These are phyloP conservation scores for Drosophila mayaguana DNA, from an alignment of 2,888 invertebrate genomes.

Conservation along the genomic window DNA sequence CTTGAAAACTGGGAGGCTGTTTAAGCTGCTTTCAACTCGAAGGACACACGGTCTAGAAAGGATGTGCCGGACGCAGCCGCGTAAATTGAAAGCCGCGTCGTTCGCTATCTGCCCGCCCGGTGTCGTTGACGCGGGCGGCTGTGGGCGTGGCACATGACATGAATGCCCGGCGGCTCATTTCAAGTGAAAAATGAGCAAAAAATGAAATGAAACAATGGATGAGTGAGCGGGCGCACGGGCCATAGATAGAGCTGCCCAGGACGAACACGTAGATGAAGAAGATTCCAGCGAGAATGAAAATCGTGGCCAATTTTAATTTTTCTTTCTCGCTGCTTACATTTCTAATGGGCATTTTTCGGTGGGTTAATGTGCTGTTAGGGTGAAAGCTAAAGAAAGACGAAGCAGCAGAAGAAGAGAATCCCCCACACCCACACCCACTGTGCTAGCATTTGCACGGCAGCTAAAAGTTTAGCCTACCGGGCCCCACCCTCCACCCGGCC, in stretches of 20 bases:
- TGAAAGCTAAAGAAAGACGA: constrained; percentile 54
- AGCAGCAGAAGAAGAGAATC: constrained; percentile 1
- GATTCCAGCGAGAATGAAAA: constrained; percentile 72
- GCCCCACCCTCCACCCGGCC: constrained; percentile 20
- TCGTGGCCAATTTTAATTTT: constrained; percentile 85
- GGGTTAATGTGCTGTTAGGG: constrained; percentile 81
- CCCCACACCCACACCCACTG: neutral
- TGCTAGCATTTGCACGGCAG: constrained; percentile 55
- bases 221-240: constrained; percentile 17
- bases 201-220: constrained; percentile 83
- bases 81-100: constrained; percentile 72
- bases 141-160: constrained; percentile 65
- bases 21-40: constrained; percentile 73
- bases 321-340: constrained; percentile 70
- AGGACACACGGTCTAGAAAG: constrained; percentile 71
- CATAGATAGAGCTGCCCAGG: constrained; percentile 10
- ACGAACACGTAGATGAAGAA: constrained; percentile 37
- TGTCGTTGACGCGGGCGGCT: constrained; percentile 42
- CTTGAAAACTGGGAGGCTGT: constrained; percentile 59
- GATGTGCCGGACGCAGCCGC: constrained; percentile 68
- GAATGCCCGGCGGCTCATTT: constrained; percentile 79
- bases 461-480: constrained; percentile 23
- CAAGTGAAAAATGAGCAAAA: constrained; percentile 79
- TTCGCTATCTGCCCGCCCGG: constrained; percentile 57
- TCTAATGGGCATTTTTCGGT: constrained; percentile 78